phyloP scores from a whole-genome alignment of 2,888 invertebrate genomes.

The Crossocerus cetratus region DNA sequence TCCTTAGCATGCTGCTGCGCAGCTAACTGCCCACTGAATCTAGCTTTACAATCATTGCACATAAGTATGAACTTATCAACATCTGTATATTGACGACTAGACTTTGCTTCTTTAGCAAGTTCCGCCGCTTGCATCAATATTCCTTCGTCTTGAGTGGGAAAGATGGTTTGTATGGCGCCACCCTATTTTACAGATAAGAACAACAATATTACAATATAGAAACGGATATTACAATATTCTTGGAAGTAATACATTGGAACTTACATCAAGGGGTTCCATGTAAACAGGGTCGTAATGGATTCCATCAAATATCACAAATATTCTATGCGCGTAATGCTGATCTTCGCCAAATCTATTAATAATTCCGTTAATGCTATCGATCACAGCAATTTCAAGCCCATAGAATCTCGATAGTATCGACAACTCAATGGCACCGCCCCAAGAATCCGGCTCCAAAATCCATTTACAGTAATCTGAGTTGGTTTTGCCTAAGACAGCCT shows the following conservation, averaged over 20 bases:
- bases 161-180: conserved; percentile 86
- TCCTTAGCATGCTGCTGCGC: conserved; percentile 91
- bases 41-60: conserved; percentile 88
- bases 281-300: conserved; percentile 97
- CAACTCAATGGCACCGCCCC: conserved; percentile 98
- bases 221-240: conserved; percentile 45
- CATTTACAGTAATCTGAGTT: conserved; percentile 92
- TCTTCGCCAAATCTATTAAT: conserved; percentile 97
- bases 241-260: neutral
- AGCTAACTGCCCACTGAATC: conserved; percentile 88
- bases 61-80: conserved; percentile 90
- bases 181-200: conserved; percentile 78
- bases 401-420: conserved; percentile 92
- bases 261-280: conserved; percentile 88
- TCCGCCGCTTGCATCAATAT: conserved; percentile 89
- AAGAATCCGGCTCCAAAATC: conserved; percentile 92
- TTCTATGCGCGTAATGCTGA: conserved; percentile 88
- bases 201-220: neutral
- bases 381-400: conserved; percentile 94
- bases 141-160: conserved; percentile 85
- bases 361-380: conserved; percentile 92
- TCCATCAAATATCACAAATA: conserved; percentile 95
- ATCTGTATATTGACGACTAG: conserved; percentile 94
- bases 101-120: conserved; percentile 91
- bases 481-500: conserved; percentile 91